Conservation (phyloP, 1,140 invertebrate genomes). For the Sitophilus oryzae region DNA sequence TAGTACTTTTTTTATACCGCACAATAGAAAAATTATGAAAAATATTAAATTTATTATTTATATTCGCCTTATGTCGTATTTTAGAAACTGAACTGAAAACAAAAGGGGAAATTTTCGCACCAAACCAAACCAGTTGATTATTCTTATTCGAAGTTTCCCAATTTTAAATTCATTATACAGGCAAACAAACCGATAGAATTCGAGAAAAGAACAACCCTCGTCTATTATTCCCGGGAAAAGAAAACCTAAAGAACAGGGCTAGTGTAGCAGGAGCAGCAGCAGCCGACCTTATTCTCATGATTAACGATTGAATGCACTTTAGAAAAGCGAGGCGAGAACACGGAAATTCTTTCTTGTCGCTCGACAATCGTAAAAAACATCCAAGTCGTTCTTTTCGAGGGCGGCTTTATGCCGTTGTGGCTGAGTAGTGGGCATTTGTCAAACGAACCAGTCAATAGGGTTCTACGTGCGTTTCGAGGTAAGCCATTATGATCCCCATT, state of each 20-base stretch:
- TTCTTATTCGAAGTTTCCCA: too few species aligned
- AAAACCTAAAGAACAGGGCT: too few species aligned
- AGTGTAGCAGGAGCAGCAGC: too few species aligned
- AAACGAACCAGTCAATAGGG: constrained; percentile 37
- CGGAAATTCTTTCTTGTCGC: constrained; percentile 40
- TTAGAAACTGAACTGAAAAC: too few species aligned
- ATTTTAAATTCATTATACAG: neutral
- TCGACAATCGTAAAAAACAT: constrained; percentile 37
- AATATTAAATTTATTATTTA: too few species aligned
- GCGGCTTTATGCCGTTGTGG: constrained; percentile 36
- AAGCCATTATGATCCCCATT: constrained; percentile 41
- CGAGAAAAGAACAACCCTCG: constrained; percentile 7
- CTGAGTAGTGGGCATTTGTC: constrained; percentile 41
- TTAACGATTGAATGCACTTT: constrained; percentile 43
- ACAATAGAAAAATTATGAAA: too few species aligned
- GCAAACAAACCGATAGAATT: neutral
- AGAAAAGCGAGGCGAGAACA: constrained; percentile 38
- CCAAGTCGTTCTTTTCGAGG: too few species aligned
- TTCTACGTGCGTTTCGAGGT: constrained; percentile 25
- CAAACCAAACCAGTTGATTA: too few species aligned
- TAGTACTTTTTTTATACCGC: too few species aligned
- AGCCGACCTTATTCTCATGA: constrained; percentile 38
- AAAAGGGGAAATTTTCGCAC: too few species aligned
- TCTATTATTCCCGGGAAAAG: constrained; percentile 30
- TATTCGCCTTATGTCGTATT: too few species aligned